Base-by-base conservation (phyloP, 2,888 invertebrate genomes). In the Chloroclystis v-ata region DNA sequence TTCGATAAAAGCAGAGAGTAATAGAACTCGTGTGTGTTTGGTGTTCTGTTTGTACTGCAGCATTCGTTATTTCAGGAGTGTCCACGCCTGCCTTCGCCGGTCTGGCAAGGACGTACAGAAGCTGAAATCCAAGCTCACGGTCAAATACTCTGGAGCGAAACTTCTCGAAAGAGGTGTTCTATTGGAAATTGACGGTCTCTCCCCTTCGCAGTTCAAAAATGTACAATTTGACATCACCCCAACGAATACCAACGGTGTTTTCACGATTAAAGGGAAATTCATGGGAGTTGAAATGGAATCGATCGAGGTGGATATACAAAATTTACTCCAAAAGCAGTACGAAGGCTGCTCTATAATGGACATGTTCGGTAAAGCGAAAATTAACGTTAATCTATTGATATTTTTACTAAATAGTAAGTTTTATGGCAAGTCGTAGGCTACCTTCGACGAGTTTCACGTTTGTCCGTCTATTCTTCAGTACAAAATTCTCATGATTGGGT, bases 271-370 rank as follows among this genome's bases (percentile, higher is more conserved):
- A 60, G 94, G 92, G 16, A 93, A 92, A 67, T 93, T 94, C 62
- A 92, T 94, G 92, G 94, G 94, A 1, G 91, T 93, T 0, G 91
- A 91, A 63, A 91, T 94, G 90, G 93, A 94, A 65, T 91, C 91
- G 47, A 89, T 93, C 16, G 92, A 93, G 30, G 78, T 94, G 10
- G 91, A 92, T 54, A 92, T 93, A 59, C 90, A 94, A 84, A 91
- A 93, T 66, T 78, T 94, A 26, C 82, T 95, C 11, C 92, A 94
- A 68, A 87, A 93, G 52, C 94, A 95, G 70, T 94, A 92, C 61
- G 93, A 94, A 69, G 94, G 94, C 13, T 91, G 92, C 33, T 89
- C 92, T 16, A 91, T 93, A 14, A 93, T 93, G 90, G 91, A 93
- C 60, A 90, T 95, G 87, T 94, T 93, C 67, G 93, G 92, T n/a